Evolutionary conservation across 2,888 invertebrate genomes (phyloP).

Genomic region (Cancer borealis): DNA sequence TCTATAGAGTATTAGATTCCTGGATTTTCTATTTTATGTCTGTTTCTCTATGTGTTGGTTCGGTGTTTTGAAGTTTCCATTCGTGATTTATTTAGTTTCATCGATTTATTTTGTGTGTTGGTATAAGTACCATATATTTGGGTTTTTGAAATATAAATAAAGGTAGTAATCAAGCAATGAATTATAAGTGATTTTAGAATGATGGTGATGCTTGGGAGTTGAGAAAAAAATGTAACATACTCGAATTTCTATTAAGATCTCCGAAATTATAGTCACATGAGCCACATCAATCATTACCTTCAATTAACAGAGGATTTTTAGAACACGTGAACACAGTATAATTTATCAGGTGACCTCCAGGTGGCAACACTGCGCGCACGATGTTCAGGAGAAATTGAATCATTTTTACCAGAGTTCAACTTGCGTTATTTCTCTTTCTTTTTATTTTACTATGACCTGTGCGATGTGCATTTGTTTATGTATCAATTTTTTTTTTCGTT

Average conservation of each 20-base stretch:
- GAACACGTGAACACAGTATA: constrained; percentile 41
- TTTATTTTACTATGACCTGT: neutral
- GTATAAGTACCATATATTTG: neutral
- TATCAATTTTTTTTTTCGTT: neutral
- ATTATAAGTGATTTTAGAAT: neutral
- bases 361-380: constrained; percentile 58
- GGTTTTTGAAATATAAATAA: neutral
- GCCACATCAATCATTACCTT: neutral
- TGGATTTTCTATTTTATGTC: neutral
- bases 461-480: neutral
- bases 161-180: neutral
- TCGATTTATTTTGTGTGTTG: neutral
- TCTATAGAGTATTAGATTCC: neutral
- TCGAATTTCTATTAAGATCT: neutral
- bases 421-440: neutral
- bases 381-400: constrained; percentile 33
- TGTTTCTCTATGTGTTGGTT: neutral
- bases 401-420: neutral
- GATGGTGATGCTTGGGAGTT: neutral
- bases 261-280: neutral
- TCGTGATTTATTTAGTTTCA: neutral
- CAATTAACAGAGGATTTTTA: no score
- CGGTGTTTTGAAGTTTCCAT: neutral
- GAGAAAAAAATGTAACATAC: neutral
- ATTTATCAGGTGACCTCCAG: constrained; percentile 51